Evolutionary conservation across 2,113 vertebrate genomes (phyloP), one percentile per base, ranked within the genome.

Genomic region (Zapus hudsonius): DNA sequence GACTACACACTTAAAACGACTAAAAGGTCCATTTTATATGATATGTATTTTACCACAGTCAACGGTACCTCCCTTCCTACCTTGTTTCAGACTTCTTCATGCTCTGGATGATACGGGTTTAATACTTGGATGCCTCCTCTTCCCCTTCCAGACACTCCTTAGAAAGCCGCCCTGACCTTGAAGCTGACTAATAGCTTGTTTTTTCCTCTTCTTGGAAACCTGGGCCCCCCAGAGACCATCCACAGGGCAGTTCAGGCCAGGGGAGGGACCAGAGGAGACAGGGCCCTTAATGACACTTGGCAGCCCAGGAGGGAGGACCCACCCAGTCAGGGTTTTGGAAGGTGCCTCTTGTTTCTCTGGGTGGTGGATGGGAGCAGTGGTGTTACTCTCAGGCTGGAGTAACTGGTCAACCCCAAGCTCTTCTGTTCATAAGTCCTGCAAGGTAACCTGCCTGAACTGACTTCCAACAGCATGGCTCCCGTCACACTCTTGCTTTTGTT

Each of bases 171-270:
- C 64, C 47, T 96, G 94, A 93, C 89, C 91, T 88, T 78, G 81
- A 57, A 73, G 75, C 91, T 95, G 81, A 90, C 91, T 87, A 82
- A 96, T 63, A 42, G 70, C 86, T 85, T 95, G 90, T 88, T 94
- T 96, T 95, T 95, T 76, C 85, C 95, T 95, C 80, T 96, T 92
- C 86, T 92, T 52, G 76, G 69, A 89, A 94, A 83, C 63, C 36
- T 52, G 31, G 38, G 25, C 13, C 70, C 94, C 89, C 33, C 22
- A 6, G 57, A 80, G 90, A 78, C 61, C 57, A 59, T 76, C 42
- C 47, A 23, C 5, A 15, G 75, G 73, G 52, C 22, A 10, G 25
- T 47, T 3, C 55, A 52, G 44, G 73, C 1, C 0, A 64, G 19
- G 47, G 78, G 69, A 78, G 25, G 57, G 36, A 36, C 23, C n/a